A percentile compares a stretch with the other conserved stretches of the same genome.
These are phyloP conservation scores for Psophia crepitans DNA, from an alignment of 2,113 vertebrate species.

Conservation along the genomic window DNA sequence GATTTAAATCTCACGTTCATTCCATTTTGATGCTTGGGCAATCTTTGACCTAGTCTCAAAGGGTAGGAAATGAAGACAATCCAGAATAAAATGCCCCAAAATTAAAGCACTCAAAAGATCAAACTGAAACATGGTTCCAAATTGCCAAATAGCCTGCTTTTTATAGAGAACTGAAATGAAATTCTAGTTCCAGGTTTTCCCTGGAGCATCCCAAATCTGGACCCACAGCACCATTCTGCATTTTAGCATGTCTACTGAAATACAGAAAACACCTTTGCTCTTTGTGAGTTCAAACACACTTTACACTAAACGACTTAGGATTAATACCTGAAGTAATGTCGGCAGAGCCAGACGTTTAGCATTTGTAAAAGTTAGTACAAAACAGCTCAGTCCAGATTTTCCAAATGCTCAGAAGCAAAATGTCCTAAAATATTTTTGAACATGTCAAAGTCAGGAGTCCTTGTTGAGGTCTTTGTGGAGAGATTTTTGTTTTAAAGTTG, in stretches of 20 bases:
- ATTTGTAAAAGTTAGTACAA: not conserved
- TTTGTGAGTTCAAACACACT: not conserved
- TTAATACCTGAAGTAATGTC: not conserved
- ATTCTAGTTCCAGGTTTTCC: not conserved
- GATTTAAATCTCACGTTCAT: not conserved
- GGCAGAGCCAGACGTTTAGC: constrained; percentile 6
- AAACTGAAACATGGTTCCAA: not conserved
- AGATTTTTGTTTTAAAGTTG: not conserved
- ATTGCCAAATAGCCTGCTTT: not conserved
- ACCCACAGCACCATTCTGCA: rapidly evolving
- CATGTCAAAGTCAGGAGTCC: not conserved
- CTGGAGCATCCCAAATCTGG: not conserved
- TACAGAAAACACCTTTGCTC: not conserved
- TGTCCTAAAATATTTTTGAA: not conserved
- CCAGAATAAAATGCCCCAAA: not conserved
- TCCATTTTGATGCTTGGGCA: not conserved
- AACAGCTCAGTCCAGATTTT: not conserved
- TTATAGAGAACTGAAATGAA: not conserved
- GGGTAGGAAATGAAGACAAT: not conserved
- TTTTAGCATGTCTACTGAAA: not conserved
- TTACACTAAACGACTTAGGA: not conserved
- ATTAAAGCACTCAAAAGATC: not conserved
- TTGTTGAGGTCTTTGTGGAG: not conserved
- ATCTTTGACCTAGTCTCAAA: not conserved
- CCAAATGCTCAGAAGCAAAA: constrained; percentile 17